These are phyloP conservation scores for Xenus cinereus DNA, from an alignment of 2,113 vertebrate genomes.

Conservation along the genomic window DNA sequence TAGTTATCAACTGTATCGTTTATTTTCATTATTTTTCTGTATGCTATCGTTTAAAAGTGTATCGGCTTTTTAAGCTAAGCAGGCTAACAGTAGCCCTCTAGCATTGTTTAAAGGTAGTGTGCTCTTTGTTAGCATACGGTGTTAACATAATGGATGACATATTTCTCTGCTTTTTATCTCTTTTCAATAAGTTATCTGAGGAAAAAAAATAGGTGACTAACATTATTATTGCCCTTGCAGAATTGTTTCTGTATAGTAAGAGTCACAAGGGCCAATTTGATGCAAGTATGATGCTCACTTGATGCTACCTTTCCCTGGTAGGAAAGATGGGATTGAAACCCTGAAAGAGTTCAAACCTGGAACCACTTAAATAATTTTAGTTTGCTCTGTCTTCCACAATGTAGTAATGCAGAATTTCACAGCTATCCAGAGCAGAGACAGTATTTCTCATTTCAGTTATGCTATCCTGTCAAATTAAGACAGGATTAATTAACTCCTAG, in stretches of 20 bases:
- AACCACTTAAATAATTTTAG: not conserved
- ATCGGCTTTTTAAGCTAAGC: not conserved
- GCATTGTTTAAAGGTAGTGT: not conserved
- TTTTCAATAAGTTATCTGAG: not conserved
- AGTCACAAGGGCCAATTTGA: not conserved
- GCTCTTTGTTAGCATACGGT: not conserved
- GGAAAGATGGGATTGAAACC: not conserved
- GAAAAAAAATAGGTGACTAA: not conserved
- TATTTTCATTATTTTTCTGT: constrained; percentile 44
- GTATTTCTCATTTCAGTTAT: not conserved
- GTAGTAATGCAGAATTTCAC: not conserved
- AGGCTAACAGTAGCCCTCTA: not conserved
- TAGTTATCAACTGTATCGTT: not conserved
- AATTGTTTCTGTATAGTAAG: not conserved
- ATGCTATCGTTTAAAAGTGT: not conserved
- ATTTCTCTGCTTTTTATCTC: not conserved
- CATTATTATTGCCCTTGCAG: not conserved
- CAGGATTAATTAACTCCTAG: not conserved
- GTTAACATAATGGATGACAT: not conserved
- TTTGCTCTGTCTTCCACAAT: not conserved
- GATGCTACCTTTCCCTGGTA: not conserved
- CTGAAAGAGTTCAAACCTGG: not conserved
- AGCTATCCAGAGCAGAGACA: not conserved
- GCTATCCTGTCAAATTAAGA: not conserved
- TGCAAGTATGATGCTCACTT: not conserved